Evolutionary conservation across 53 echinoderm and acorn worm species (phyloP), one percentile per base, ranked within the genome.

Genomic region (Apostichopus leukothele): DNA sequence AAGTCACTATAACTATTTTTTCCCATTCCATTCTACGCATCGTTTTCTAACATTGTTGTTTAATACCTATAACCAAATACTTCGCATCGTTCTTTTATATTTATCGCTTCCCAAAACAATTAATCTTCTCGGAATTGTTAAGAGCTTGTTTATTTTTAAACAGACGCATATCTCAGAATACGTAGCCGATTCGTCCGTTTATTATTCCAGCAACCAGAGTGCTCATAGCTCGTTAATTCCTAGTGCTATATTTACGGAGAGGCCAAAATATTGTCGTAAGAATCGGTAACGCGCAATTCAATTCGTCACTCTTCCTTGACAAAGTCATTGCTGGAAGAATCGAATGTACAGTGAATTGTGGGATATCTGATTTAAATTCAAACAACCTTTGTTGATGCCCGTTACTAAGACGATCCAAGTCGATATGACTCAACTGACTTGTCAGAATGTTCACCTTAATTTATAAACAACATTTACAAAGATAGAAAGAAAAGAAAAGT

Each of bases 391-490:
- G 68, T 68, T 68, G 5, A 18, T 68, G 14, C 11, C 5, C 14
- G 68, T 68, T 68, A 16, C 68, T 68, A 68, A 5, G 68, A 68
- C 57, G 68, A 68, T 16, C 16, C 5, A 80, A 52, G 80, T 80
- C 80, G 59, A 80, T 80, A 80, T 55, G 20, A 21, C 23, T 21
- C 79, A 53, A 80, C 53, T 57, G 19, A 57, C 53, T 80, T 80
- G 57, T 9, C 4, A 51, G 39, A 23, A 80, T 53, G 80, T 52
- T 18, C 68, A 14, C 16, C 14, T 68, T 68, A 68, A 16, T 68
- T 68, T n/a, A 68, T n/a, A 61, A 11, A 11, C 61, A 12, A n/a
- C 5, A 68, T 14, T 13, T n/a, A 68, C 11, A 68, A 5, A 12
- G 11, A 68, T 68, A n/a, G 68, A 12, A 68, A n/a, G 14, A 12